These are phyloP conservation scores for Salticus scenicus DNA, from an alignment of 2,888 invertebrate genomes.

Conservation along the genomic window DNA sequence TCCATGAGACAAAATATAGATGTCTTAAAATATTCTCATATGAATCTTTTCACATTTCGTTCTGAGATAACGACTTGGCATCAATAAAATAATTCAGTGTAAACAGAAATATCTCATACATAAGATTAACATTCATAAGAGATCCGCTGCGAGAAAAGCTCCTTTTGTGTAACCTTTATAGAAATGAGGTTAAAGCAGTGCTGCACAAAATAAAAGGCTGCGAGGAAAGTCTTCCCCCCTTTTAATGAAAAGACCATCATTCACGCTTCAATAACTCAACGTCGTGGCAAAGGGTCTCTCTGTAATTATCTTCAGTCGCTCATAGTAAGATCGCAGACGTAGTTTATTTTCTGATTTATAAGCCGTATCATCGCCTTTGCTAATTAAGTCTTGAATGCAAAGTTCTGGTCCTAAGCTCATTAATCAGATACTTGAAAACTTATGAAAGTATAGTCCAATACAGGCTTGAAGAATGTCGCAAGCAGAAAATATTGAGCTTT, in stretches of 20 bases:
- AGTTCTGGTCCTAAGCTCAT: not conserved
- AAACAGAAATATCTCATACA: not conserved
- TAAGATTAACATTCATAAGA: slow-evolving; percentile 1
- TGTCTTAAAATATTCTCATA: too few species aligned
- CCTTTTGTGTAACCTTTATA: not conserved
- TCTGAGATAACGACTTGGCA: too few species aligned
- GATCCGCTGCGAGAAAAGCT: not conserved
- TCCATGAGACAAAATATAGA: too few species aligned
- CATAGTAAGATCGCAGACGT: slow-evolving; percentile 1
- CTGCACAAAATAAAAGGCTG: not conserved
- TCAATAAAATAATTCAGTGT: not conserved
- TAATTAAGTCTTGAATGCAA: slow-evolving; percentile 5
- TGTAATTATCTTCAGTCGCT: not conserved
- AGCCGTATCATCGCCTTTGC: slow-evolving; percentile 9
- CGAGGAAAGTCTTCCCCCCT: not conserved
- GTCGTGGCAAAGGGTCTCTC: not conserved
- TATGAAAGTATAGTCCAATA: not conserved
- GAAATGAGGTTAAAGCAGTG: not conserved
- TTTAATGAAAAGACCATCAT: slow-evolving; percentile 12
- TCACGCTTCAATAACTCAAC: not conserved
- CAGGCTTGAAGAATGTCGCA: not conserved
- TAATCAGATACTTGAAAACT: not conserved
- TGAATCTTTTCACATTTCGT: too few species aligned
- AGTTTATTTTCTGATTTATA: slow-evolving; percentile 17
- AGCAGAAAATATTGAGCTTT: not conserved